Conservation (phyloP, 2,797 vertebrate species). For the Aselliscus stoliczkanus region DNA sequence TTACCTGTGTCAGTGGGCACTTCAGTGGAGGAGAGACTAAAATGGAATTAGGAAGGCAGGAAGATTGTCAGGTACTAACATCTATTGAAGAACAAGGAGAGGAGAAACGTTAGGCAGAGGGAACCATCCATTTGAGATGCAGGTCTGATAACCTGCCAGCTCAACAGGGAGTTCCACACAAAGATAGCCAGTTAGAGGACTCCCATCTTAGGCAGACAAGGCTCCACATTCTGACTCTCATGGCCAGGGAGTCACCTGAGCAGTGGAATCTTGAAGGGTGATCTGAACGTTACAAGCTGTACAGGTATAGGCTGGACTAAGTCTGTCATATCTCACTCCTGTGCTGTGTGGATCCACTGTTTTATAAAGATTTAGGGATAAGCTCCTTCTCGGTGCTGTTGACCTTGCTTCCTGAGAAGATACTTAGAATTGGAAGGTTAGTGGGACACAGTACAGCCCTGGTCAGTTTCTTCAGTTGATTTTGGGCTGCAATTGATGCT, state of each 20-base stretch:
- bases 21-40: neutral
- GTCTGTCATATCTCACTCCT: neutral
- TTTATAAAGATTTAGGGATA: neutral
- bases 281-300: neutral
- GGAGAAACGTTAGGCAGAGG: neutral
- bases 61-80: neutral
- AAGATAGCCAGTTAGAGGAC: no score
- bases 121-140: neutral
- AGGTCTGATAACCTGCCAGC: neutral
- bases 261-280: no score
- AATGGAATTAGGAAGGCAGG: neutral
- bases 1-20: neutral
- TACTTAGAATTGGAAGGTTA: neutral
- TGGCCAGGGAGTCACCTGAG: neutral
- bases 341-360: neutral
- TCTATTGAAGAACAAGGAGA: neutral
- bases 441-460: neutral
- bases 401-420: neutral
- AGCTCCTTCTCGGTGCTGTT: neutral
- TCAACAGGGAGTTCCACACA: neutral
- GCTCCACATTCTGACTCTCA: no score
- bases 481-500: neutral
- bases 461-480: neutral
- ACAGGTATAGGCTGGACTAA: no score
- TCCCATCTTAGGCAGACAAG: accelerated